A percentile compares a stretch with the other conserved stretches of the same genome.
phyloP scores from a whole-genome alignment of 2,113 vertebrate genomes.

The Anoplopoma fimbria region DNA sequence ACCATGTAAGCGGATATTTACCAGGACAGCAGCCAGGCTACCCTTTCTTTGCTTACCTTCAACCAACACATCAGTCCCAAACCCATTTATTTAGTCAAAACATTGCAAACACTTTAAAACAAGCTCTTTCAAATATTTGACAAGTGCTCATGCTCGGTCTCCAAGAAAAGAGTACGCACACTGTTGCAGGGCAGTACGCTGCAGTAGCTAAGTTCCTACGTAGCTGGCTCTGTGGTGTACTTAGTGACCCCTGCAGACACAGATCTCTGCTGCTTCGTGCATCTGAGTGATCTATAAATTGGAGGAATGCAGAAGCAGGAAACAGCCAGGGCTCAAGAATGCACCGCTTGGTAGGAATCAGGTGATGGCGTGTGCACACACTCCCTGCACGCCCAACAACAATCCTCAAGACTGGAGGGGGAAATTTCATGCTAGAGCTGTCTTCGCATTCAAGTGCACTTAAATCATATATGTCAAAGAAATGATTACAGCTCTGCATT shows the following conservation, averaged over 20 bases:
- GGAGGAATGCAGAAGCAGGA: slow-evolving; percentile 68
- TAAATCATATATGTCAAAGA: slow-evolving; percentile 48
- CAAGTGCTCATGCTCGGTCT: not conserved
- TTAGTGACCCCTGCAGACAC: slow-evolving; percentile 30
- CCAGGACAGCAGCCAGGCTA: slow-evolving; percentile 21
- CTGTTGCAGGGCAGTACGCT: not conserved
- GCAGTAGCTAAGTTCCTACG: not conserved
- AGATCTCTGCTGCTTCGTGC: not conserved
- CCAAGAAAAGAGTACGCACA: not conserved
- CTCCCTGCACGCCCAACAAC: not conserved
- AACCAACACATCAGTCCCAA: slow-evolving; percentile 23
- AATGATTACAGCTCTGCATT: slow-evolving; percentile 40
- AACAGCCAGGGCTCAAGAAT: slow-evolving; percentile 59
- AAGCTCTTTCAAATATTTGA: slow-evolving; percentile 10
- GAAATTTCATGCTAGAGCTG: slow-evolving; percentile 27
- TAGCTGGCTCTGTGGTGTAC: not conserved
- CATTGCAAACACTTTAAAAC: slow-evolving; percentile 17
- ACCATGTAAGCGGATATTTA: slow-evolving; percentile 58
- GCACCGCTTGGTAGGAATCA: slow-evolving; percentile 59
- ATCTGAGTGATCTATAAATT: slow-evolving; percentile 53
- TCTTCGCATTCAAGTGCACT: slow-evolving; percentile 27
- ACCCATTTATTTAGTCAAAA: slow-evolving; percentile 32
- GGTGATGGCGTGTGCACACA: slow-evolving; percentile 53
- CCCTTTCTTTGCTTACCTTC: slow-evolving; percentile 20
- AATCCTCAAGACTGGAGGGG: not conserved